Conservation (phyloP, 2,888 invertebrate species). For the Sinodicranocentrus sp. region DNA sequence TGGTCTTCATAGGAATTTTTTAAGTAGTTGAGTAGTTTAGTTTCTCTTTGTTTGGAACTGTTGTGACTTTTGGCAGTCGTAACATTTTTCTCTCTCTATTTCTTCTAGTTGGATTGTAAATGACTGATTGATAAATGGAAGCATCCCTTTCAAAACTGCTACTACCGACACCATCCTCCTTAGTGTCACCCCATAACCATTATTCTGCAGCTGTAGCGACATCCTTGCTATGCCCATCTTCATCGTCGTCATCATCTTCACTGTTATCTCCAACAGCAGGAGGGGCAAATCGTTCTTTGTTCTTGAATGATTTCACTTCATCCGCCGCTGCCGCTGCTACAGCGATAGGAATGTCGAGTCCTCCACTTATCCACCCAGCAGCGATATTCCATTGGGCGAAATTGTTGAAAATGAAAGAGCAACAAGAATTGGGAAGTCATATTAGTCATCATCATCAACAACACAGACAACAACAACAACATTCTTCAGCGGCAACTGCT, state of each 20-base stretch:
- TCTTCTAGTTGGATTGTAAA: too few relatives aligned
- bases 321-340: slow-evolving; percentile 47
- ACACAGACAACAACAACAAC: slow-evolving; percentile 2
- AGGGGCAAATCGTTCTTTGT: slow-evolving; percentile 44
- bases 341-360: slow-evolving; percentile 59
- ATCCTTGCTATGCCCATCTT: slow-evolving; percentile 52
- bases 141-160: slow-evolving; percentile 60
- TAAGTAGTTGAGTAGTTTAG: too few relatives aligned
- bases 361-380: slow-evolving; percentile 72
- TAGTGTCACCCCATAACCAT: slow-evolving; percentile 42
- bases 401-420: slow-evolving; percentile 71
- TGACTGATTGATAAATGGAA: too few relatives aligned
- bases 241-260: slow-evolving; percentile 35
- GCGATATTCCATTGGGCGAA: slow-evolving; percentile 76
- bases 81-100: too few relatives aligned
- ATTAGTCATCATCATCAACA: slow-evolving; percentile 49
- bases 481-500: slow-evolving; percentile 37
- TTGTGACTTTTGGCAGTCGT: too few relatives aligned
- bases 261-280: slow-evolving; percentile 46
- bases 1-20: too few relatives aligned
- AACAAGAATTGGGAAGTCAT: slow-evolving; percentile 60
- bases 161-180: slow-evolving; percentile 35
- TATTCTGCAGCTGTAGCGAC: not conserved
- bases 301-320: slow-evolving; percentile 61
- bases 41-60: too few relatives aligned